Conservation (phyloP, 2,797 vertebrate genomes). For the Erpetoichthys calabaricus region DNA sequence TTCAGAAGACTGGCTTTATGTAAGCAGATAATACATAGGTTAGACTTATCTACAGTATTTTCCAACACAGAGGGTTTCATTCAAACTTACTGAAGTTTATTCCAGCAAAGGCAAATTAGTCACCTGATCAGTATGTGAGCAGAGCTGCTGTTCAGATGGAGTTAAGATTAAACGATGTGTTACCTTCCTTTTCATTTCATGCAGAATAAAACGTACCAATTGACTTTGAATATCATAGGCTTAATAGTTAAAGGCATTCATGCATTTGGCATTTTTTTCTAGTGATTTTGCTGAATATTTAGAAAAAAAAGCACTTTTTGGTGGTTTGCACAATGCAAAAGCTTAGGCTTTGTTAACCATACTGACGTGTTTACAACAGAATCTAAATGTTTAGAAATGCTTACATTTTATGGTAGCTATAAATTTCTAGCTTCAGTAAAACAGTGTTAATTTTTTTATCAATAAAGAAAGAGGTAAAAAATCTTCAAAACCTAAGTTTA, state of each 20-base stretch:
- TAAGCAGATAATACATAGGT: conserved; percentile 55
- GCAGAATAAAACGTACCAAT: conserved; percentile 47
- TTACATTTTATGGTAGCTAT: conserved; percentile 23
- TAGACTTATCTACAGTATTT: conserved; percentile 40
- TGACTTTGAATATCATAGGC: conserved; percentile 42
- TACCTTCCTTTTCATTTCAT: conserved; percentile 49
- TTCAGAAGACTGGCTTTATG: conserved; percentile 48
- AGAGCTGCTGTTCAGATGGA: conserved; percentile 30
- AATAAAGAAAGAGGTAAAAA: too few relatives aligned
- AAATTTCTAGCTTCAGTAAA: conserved; percentile 23
- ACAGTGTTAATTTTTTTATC: conserved; percentile 12
- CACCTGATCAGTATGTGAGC: conserved; percentile 33
- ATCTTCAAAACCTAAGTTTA: too few relatives aligned
- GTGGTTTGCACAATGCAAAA: conserved; percentile 41
- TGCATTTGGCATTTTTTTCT: conserved; percentile 75
- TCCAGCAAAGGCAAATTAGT: conserved; percentile 36
- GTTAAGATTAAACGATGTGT: conserved; percentile 25
- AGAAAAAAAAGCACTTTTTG: conserved; percentile 59
- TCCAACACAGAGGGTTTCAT: conserved; percentile 55
- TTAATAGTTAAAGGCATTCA: conserved; percentile 66
- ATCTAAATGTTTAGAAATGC: conserved; percentile 20
- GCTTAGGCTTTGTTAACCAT: conserved; percentile 28
- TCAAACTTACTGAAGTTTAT: conserved; percentile 44
- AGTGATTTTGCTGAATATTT: conserved; percentile 49
- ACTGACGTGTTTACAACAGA: conserved; percentile 19